Base-by-base conservation (phyloP, 2,113 vertebrate species). In the Ceyx cyanopectus region DNA sequence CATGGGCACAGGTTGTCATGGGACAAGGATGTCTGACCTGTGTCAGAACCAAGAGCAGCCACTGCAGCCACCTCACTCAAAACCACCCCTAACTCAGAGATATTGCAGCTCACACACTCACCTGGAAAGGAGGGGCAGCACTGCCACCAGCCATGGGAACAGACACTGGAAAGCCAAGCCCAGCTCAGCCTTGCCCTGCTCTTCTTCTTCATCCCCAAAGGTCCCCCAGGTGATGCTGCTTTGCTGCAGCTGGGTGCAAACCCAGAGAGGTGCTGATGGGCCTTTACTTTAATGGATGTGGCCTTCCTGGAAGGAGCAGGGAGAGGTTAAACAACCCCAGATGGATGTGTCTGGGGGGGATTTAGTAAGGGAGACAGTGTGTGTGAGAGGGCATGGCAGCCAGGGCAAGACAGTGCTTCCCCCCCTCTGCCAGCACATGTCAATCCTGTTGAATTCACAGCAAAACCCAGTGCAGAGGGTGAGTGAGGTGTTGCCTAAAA, bases 1-100 rank as follows among this genome's bases (percentile, higher is more conserved):
- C 9, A 1, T 0, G 3, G 41, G 69, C 37, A 51, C 16, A 10
- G 24, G 21, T 5, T 20, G 2, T 34, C 17, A 11, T 0, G 2
- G 37, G 50, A 30, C 20, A 23, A 27, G 56, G 57, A 8, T 10
- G 3, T 11, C 43, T 27, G n/a, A 51, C 20, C 29, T 29, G 56
- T 7, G 19, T 5, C 34, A 62, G 41, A 50, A 13, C 69, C n/a
- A 21, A 29, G 5, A 20, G 4, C 62, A 57, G 4, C 26, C 34
- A 26, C 41, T 26, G 20, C 27, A 30, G 13, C 58, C 21, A 7
- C 54, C 15, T 40, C 6, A 1, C 50, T 12, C 1, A 1, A 65
- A n/a, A 15, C 14, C 69, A 32, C 7, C 32, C 22, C 40, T 3
- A 17, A 16, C 9, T 4, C 22, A 17, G 3, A n/a, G 21, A 9